These are phyloP conservation scores for Sparus aurata DNA, from an alignment of 2,797 vertebrate species.

Conservation along the genomic window DNA sequence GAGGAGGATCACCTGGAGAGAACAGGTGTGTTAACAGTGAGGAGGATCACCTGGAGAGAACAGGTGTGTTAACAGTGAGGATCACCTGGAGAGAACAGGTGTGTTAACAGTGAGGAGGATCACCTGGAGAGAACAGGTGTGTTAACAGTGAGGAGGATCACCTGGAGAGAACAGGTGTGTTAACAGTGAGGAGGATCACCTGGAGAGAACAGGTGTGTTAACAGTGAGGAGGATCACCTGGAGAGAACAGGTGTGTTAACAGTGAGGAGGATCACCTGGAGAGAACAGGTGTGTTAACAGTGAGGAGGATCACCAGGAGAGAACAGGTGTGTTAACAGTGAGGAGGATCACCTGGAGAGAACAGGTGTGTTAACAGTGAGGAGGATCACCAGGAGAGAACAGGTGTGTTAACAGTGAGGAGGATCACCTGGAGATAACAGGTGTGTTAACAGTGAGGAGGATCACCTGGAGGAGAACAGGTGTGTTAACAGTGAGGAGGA, in stretches of 20 bases:
- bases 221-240: constrained; percentile 96
- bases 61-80: constrained; percentile 80
- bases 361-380: too few relatives aligned
- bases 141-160: too few relatives aligned
- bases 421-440: background rate
- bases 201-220: too few relatives aligned
- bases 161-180: constrained; percentile 80
- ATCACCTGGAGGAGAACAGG: constrained; percentile 88
- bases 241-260: background rate
- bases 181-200: background rate
- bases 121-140: too few relatives aligned
- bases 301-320: constrained; percentile 93
- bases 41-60: background rate
- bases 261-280: background rate
- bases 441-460: too few relatives aligned
- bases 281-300: too few relatives aligned
- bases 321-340: background rate
- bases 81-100: constrained; percentile 87
- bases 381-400: constrained; percentile 91
- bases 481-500: background rate
- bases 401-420: background rate
- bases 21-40: background rate
- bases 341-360: background rate
- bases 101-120: background rate
- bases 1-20: constrained; percentile 92